phyloP scores from a whole-genome alignment of 2,797 vertebrate species.

The Furcifer pardalis region DNA sequence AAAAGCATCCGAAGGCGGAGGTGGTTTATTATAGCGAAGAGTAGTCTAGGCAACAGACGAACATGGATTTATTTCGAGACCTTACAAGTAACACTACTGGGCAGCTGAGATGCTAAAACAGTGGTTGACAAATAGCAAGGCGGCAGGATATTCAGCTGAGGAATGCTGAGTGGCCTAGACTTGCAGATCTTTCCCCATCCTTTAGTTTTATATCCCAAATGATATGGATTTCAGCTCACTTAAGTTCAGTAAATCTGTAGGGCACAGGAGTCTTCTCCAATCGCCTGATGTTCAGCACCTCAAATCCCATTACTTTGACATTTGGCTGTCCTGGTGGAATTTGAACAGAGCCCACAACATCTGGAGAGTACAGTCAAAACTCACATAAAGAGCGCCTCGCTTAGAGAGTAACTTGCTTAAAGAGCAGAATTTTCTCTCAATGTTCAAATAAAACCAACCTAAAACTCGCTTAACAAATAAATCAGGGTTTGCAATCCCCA shows the following conservation, averaged over 20 bases:
- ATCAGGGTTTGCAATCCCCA: no score
- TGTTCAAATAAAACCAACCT: no score
- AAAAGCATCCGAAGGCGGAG: conserved; percentile 61
- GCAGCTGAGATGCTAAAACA: neutral
- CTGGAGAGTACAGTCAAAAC: neutral
- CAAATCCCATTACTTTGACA: neutral
- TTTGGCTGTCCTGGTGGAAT: neutral
- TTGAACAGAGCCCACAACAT: neutral
- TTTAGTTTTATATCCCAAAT: neutral
- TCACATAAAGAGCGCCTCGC: no score
- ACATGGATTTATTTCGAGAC: neutral
- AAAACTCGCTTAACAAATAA: no score
- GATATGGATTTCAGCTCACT: neutral
- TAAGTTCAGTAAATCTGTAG: neutral
- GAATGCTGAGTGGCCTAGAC: neutral
- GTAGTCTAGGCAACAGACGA: conserved; percentile 52
- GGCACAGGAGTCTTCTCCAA: neutral
- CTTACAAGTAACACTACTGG: neutral
- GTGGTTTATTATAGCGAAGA: conserved; percentile 69
- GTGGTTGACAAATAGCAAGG: neutral
- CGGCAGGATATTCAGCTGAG: neutral
- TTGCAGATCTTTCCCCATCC: neutral
- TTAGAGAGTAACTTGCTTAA: no score
- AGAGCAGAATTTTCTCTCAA: no score
- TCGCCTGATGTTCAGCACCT: neutral